Base-by-base conservation (phyloP, 1,140 invertebrate genomes). In the Parapsyche elsis region DNA sequence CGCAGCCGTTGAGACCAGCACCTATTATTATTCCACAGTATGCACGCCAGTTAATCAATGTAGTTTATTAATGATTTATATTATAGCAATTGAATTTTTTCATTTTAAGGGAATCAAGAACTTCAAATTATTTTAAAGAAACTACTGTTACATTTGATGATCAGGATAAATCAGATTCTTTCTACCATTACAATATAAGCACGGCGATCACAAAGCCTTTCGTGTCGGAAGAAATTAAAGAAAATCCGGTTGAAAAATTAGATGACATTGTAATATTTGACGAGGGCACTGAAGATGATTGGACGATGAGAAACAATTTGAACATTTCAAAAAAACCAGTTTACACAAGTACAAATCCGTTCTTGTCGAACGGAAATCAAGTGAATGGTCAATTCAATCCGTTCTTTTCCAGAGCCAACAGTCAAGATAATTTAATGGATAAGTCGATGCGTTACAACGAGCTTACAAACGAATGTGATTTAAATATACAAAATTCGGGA, bases 1-100 rank as follows among this genome's bases (percentile, higher is more conserved):
- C 91, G 0, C 91, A 92, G 81, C 91, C 90, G 0, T 82, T 91
- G 14, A 85, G 90, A 75, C 90, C 90, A 24, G 90, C 90, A 2
- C 90, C 90, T 0, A 86, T 86, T 79, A 87, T 86, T 53, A 85
- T 84, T 74, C 83, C 85, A 24, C 86, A 84, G 21, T 86, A 79
- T 21, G n/a, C 38, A 61, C n/a, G n/a, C 24, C 7, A 21, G 30
- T 77, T 44, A 77, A 38, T 38, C 30, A 38, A 38, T 38, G 30
- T 4, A 21, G 30, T 77, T 44, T 64, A 38, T 38, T 7, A 38
- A 38, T 38, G 30, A 38, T 38, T 38, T 38, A 38, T 38, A 38
- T 38, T 38, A 7, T 38, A 4, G 30, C 30, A 38, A 38, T 4
- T 38, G 30, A 38, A 4, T 38, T 38, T 38, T 38, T 44, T 10